Evolutionary conservation across 2,888 invertebrate genomes (phyloP).

Genomic region (Anoncus sp.): DNA sequence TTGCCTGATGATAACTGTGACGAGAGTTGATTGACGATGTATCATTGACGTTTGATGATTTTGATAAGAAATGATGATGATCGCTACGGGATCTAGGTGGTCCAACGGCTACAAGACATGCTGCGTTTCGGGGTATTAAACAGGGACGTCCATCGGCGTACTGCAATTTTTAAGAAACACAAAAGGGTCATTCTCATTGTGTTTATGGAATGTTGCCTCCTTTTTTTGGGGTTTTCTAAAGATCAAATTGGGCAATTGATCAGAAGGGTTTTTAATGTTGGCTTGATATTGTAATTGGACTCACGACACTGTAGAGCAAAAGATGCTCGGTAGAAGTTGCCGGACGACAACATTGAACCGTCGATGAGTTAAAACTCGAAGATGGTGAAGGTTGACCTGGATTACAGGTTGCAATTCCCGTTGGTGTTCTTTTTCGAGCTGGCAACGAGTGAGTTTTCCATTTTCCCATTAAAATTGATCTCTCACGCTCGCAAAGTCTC

Average conservation of each 20-base stretch:
- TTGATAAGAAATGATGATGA: conserved; percentile 89
- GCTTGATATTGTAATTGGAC: conserved; percentile 57
- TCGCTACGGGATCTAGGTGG: conserved; percentile 88
- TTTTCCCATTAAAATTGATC: conserved; percentile 92
- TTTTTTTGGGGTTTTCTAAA: too few relatives aligned
- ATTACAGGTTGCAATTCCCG: conserved; percentile 82
- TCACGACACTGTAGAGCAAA: conserved; percentile 81
- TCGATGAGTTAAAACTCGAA: conserved; percentile 77
- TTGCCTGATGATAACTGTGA: conserved; percentile 82
- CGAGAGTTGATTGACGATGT: conserved; percentile 75
- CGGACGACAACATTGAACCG: conserved; percentile 88
- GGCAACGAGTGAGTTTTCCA: conserved; percentile 96
- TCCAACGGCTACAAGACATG: conserved; percentile 89
- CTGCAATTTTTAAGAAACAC: conserved; percentile 66
- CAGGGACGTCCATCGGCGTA: conserved; percentile 81
- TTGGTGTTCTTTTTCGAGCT: conserved; percentile 91
- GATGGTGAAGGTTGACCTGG: conserved; percentile 77
- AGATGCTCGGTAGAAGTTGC: conserved; percentile 92
- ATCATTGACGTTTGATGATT: conserved; percentile 83
- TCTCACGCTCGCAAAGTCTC: conserved; percentile 91
- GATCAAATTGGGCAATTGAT: too few relatives aligned
- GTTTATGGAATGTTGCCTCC: too few relatives aligned
- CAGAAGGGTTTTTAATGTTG: too few relatives aligned
- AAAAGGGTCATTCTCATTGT: background rate
- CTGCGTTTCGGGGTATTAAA: conserved; percentile 86